These are phyloP conservation scores for Gobio occitaniae DNA, from an alignment of 2,797 vertebrate genomes.

Conservation along the genomic window DNA sequence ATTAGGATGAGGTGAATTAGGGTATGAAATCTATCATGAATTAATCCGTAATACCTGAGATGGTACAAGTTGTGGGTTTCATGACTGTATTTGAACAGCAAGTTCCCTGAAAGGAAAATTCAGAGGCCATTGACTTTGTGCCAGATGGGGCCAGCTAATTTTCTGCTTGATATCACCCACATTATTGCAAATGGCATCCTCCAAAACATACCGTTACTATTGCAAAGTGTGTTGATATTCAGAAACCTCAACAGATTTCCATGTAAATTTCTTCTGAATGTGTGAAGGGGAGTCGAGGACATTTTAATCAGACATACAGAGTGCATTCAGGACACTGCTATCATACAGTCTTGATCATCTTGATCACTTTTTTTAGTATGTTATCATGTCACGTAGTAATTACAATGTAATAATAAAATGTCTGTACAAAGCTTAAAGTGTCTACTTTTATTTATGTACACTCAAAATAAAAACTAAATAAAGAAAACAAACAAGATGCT, in stretches of 20 bases:
- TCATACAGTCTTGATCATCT: background rate
- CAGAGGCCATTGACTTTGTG: conserved; percentile 41
- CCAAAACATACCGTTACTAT: conserved; percentile 47
- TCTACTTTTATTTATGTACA: too few species aligned
- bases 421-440: too few species aligned
- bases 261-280: conserved; percentile 9
- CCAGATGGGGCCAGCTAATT: conserved; percentile 54
- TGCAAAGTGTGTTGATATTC: conserved; percentile 31
- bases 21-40: background rate
- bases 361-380: background rate
- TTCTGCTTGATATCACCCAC: conserved; percentile 62
- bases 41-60: conserved; percentile 3
- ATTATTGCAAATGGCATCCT: conserved; percentile 58
- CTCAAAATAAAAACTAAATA: too few species aligned
- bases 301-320: background rate
- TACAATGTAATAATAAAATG: background rate
- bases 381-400: background rate
- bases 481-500: too few species aligned
- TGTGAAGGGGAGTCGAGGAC: background rate
- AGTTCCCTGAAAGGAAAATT: conserved; percentile 9
- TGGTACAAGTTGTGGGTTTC: background rate
- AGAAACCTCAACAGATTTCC: conserved; percentile 3
- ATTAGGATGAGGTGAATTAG: conserved; percentile 18
- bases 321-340: background rate
- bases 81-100: conserved; percentile 15